Evolutionary conservation across 2,888 invertebrate genomes (phyloP), one percentile per base, ranked within the genome.

Genomic region (Tachystola acroxantha): DNA sequence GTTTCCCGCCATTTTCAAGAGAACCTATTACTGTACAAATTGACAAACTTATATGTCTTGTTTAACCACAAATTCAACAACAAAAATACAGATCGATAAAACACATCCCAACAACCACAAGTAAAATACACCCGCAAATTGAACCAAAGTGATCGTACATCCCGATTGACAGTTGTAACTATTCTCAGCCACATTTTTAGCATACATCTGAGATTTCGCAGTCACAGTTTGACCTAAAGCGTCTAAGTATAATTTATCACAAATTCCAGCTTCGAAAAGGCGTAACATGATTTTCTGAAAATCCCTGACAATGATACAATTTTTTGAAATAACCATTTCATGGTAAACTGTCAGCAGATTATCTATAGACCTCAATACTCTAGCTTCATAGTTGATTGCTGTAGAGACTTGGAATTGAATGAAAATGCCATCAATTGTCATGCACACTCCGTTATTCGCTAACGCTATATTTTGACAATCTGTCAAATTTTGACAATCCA

Each of bases 181-280:
- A 16, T 64, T 69, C 0, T 53, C 47, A 31, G 68, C 34, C 13
- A 68, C 65, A 37, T 74, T 79, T 26, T 60, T 51, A 16, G 50
- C 56, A 1, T 57, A 67, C 25, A 42, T 62, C 2, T 49, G 42
- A 1, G 78, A 66, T 48, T 65, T 75, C 3, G 57, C 61, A 2
- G 65, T 48, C 2, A 56, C 46, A 0, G 62, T 55, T 7, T 74
- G 48, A 7, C 85, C 84, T 12, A 85, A 57, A 2, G 67, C 64
- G 36, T 76, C 70, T 3, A 37, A 41, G 11, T 64, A 77, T n/a
- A 80, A 46, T 24, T 57, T 64, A 0, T 59, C 37, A 10, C 68
- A 64, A 13, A 85, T 73, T 5, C 82, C 84, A 10, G 68, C 64
- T 45, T 84, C 81, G 38, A 68, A 69, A 0, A 85, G 46, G n/a